Percentiles rank a stretch among this genome's conserved stretches.
phyloP scores from a whole-genome alignment of 2,888 invertebrate species.

The Mimas tiliae region DNA sequence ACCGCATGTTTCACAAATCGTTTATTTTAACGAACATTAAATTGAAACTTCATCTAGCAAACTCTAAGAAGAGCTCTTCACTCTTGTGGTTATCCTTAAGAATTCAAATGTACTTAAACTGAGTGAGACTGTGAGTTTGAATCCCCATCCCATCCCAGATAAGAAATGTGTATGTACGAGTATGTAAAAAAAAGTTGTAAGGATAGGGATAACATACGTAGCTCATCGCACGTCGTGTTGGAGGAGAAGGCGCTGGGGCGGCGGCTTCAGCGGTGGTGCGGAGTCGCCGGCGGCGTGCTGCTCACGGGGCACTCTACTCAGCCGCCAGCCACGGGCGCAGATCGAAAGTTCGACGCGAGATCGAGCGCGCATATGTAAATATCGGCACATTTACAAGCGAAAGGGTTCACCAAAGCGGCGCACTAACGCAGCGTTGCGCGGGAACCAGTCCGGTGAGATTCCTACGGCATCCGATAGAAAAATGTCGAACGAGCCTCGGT shows the following conservation, averaged over 20 bases:
- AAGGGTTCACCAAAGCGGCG: slow-evolving; percentile 85
- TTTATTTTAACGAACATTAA: too few relatives aligned
- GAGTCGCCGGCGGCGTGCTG: slow-evolving; percentile 55
- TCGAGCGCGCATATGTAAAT: slow-evolving; percentile 84
- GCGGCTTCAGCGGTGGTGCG: slow-evolving; percentile 46
- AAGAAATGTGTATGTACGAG: neutral
- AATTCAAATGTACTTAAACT: neutral
- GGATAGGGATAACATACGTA: slow-evolving; percentile 68
- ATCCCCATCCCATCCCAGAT: neutral
- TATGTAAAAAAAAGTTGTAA: neutral
- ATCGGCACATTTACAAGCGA: slow-evolving; percentile 85
- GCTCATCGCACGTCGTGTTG: slow-evolving; percentile 77
- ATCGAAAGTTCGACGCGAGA: slow-evolving; percentile 84
- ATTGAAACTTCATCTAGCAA: too few relatives aligned
- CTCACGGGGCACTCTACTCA: slow-evolving; percentile 66
- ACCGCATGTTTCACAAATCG: too few relatives aligned
- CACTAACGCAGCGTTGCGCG: slow-evolving; percentile 83
- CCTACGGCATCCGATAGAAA: slow-evolving; percentile 86
- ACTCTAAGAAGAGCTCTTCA: neutral
- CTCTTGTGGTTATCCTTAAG: neutral
- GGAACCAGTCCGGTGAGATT: slow-evolving; percentile 88
- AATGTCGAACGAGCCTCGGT: slow-evolving; percentile 82
- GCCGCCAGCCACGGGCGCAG: slow-evolving; percentile 67
- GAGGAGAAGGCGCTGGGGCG: slow-evolving; percentile 70
- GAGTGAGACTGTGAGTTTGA: too few relatives aligned